A percentile compares a stretch with the other conserved stretches of the same genome.
Evolutionary conservation across 2,888 invertebrate species (phyloP).

Genomic region (Eustalomyia histrio): DNA sequence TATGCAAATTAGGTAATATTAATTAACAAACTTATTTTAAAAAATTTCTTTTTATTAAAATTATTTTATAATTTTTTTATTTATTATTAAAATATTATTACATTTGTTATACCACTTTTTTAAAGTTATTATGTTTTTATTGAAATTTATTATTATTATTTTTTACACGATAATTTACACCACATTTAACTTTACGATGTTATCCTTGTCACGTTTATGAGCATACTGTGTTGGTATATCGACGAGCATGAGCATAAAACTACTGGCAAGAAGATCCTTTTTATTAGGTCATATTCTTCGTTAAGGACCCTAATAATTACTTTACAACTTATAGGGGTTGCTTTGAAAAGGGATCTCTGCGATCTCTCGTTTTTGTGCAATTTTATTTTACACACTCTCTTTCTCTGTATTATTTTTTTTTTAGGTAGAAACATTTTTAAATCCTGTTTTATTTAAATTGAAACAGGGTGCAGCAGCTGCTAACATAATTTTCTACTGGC

Average conservation of each 20-base stretch:
- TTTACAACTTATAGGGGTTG: conserved; percentile 48
- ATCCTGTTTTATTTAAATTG: conserved; percentile 63
- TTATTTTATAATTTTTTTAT: neutral
- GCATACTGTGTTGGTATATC: conserved; percentile 71
- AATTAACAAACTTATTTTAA: neutral
- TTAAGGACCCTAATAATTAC: conserved; percentile 42
- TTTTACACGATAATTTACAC: neutral
- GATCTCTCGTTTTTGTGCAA: conserved; percentile 18
- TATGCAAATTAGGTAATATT: neutral
- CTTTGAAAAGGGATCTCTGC: conserved; percentile 41
- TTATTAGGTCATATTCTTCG: conserved; percentile 25
- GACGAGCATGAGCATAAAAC: conserved; percentile 70
- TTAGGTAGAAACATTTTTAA: conserved; percentile 53
- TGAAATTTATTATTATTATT: neutral
- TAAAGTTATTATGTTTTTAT: neutral
- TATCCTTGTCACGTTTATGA: conserved; percentile 70
- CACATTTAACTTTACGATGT: conserved; percentile 61
- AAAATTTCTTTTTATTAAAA: neutral
- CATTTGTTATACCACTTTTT: neutral
- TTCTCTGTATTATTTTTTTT: conserved; percentile 50
- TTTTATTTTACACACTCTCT: conserved; percentile 40
- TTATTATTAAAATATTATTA: neutral
- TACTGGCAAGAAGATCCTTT: conserved; percentile 56
- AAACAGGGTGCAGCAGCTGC: conserved; percentile 68
- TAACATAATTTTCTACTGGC: conserved; percentile 51